phyloP scores from a whole-genome alignment of 2,113 vertebrate genomes.

The Tachysurus fulvidraco region DNA sequence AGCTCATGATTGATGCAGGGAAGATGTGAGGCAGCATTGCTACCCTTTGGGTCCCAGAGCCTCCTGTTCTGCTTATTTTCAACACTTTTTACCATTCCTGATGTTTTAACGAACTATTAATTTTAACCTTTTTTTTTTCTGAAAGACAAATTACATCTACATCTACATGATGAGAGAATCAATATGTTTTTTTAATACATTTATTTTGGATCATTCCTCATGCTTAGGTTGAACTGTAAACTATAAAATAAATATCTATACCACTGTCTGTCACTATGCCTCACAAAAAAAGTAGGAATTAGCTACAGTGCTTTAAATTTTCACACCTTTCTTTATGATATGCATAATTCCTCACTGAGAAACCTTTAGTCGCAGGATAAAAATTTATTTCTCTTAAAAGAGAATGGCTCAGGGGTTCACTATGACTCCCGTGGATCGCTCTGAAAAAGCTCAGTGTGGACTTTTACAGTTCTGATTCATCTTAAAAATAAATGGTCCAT shows the following conservation, averaged over 20 bases:
- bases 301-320: background rate
- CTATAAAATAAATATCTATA: background rate
- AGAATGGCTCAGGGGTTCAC: slow-evolving; percentile 9
- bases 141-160: background rate
- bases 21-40: background rate
- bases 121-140: background rate
- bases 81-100: background rate
- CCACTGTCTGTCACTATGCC: background rate
- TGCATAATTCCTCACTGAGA: background rate
- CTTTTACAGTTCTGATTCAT: slow-evolving; percentile 52
- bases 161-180: background rate
- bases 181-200: background rate
- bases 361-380: background rate
- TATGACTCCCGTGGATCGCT: slow-evolving; percentile 21
- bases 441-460: slow-evolving; percentile 27
- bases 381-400: background rate
- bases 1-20: background rate
- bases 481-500: slow-evolving; percentile 53
- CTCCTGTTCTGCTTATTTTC: background rate
- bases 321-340: background rate
- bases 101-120: background rate
- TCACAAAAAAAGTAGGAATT: background rate
- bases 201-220: background rate
- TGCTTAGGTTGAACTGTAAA: background rate
- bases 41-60: background rate